Percentiles rank a stretch among this genome's conserved stretches.
Evolutionary conservation across 2,797 vertebrate species (phyloP).

Genomic region (Fistularia tabacaria): DNA sequence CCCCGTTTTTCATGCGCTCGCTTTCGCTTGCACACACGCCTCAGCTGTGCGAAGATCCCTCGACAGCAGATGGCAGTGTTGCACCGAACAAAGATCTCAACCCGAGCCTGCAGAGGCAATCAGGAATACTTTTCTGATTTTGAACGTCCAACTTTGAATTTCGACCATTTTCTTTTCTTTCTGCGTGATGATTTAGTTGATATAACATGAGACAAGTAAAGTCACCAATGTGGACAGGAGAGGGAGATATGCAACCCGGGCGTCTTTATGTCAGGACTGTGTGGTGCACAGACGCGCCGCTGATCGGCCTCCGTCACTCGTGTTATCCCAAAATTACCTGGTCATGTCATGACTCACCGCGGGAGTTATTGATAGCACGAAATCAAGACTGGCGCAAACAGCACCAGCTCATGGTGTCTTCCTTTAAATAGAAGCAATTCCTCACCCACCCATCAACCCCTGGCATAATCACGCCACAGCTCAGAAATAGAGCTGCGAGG

Average conservation of each 20-base stretch:
- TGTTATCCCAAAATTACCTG: constrained; percentile 16
- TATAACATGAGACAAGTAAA: too few species aligned
- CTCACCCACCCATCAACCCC: constrained; percentile 62
- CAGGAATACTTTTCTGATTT: too few species aligned
- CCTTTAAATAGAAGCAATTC: constrained; percentile 65
- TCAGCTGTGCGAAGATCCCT: constrained; percentile 2
- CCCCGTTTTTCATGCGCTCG: neutral
- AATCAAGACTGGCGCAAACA: constrained; percentile 35
- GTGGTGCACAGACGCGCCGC: too few species aligned
- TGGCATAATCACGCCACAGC: constrained; percentile 63
- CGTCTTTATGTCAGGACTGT: constrained; percentile 2
- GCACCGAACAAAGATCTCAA: constrained; percentile 19
- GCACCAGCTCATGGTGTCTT: constrained; percentile 39
- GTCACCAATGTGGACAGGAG: too few species aligned
- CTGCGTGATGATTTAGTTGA: too few species aligned
- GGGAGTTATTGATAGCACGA: neutral
- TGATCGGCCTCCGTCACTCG: neutral
- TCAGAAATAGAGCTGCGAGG: constrained; percentile 74
- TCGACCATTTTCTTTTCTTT: too few species aligned
- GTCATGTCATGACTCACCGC: constrained; percentile 14
- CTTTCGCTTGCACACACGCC: too few species aligned
- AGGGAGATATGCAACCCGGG: too few species aligned
- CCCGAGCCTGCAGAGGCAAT: too few species aligned
- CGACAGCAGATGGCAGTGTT: constrained; percentile 62
- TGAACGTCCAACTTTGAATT: too few species aligned